A percentile compares a stretch with the other conserved stretches of the same genome.
Conservation (phyloP, 2,797 vertebrate genomes). For the Leptoclinus maculatus region DNA sequence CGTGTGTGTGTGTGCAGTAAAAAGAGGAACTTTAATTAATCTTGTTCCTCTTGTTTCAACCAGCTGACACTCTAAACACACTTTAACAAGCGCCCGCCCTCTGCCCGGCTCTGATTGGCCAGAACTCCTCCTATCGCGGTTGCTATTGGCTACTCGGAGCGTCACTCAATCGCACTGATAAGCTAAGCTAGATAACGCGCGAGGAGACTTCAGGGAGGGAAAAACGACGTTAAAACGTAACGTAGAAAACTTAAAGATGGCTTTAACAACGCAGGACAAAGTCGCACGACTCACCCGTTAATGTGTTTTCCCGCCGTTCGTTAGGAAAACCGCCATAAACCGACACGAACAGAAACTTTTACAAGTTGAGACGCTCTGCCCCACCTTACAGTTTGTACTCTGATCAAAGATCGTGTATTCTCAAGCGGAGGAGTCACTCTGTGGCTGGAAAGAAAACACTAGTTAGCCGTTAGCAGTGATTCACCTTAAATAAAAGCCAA, state of each 20-base stretch:
- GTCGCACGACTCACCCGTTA: constrained; percentile 47
- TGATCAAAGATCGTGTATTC: constrained; percentile 24
- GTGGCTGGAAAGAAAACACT: accelerated
- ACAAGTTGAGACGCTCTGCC: constrained; percentile 57
- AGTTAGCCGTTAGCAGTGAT: neutral
- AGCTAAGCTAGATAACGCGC: constrained; percentile 13
- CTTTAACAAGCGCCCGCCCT: constrained; percentile 34
- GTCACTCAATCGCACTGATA: constrained; percentile 27
- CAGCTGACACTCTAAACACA: constrained; percentile 44
- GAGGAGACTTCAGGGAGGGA: neutral
- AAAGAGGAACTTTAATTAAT: constrained; percentile 42
- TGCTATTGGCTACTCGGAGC: constrained; percentile 38
- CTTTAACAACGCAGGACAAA: accelerated
- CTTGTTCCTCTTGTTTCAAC: constrained; percentile 39
- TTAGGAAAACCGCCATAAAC: constrained; percentile 33
- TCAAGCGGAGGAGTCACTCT: neutral
- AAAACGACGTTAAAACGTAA: neutral
- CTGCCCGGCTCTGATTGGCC: constrained; percentile 48
- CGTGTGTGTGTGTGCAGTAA: neutral
- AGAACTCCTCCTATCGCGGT: accelerated
- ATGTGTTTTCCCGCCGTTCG: neutral
- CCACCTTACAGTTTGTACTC: constrained; percentile 56
- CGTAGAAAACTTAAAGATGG: accelerated
- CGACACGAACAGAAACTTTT: constrained; percentile 50
- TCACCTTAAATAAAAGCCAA: accelerated